Conservation (phyloP, 35 echinoderm and acorn worm species). For the Apostichopus japonicus region DNA sequence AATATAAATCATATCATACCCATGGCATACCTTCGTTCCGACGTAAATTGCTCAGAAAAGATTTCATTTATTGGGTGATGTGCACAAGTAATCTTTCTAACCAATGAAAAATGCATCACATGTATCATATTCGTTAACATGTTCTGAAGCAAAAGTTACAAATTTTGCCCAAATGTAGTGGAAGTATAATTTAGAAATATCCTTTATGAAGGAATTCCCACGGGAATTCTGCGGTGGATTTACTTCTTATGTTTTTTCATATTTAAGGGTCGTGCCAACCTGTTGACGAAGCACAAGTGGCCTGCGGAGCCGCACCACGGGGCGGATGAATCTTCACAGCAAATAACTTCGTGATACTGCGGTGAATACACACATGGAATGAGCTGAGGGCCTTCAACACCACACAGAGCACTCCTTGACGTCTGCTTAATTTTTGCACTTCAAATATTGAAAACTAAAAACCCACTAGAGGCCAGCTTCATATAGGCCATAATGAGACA, state of each 20-base stretch:
- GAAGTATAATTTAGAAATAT: not conserved
- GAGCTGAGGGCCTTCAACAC: not conserved
- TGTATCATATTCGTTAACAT: too few relatives aligned
- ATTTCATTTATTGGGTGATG: too few relatives aligned
- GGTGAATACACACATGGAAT: not conserved
- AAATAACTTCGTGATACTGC: not conserved
- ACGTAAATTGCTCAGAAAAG: too few relatives aligned
- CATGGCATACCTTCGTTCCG: too few relatives aligned
- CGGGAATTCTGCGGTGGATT: not conserved
- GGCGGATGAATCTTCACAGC: not conserved
- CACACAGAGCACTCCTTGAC: not conserved
- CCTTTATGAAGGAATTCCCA: conserved; percentile 1
- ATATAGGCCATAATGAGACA: too few relatives aligned
- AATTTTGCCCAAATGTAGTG: too few relatives aligned
- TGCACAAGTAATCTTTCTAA: too few relatives aligned
- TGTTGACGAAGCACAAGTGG: conserved; percentile 13
- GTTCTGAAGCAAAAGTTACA: too few relatives aligned
- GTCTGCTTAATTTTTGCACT: not conserved
- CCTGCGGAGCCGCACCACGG: not conserved
- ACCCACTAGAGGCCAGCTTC: too few relatives aligned
- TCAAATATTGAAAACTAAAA: not conserved
- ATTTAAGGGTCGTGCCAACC: conserved; percentile 28
- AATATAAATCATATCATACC: too few relatives aligned
- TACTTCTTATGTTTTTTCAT: not conserved
- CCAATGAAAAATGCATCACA: too few relatives aligned